Evolutionary conservation across 2,113 vertebrate genomes (phyloP).

Genomic region (Tenebrosternarchus preto): DNA sequence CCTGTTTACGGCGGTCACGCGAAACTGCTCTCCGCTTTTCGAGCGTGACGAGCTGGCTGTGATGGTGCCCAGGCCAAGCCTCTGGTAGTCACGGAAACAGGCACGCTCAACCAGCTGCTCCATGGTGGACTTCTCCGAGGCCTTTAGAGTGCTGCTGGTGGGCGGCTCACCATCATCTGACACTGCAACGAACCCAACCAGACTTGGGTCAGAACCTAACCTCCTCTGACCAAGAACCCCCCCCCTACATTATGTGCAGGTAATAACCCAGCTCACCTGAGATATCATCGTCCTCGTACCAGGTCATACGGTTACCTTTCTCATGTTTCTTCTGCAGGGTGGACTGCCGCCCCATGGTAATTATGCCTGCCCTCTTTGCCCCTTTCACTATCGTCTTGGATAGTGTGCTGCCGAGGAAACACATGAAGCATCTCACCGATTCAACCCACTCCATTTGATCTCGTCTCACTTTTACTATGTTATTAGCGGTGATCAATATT

Average conservation of each 20-base stretch:
- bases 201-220: background rate
- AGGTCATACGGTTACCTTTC: constrained; percentile 82
- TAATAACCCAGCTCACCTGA: constrained; percentile 79
- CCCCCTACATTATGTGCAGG: background rate
- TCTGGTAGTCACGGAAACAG: constrained; percentile 96
- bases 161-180: constrained; percentile 94
- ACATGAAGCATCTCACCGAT: background rate
- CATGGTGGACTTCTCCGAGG: constrained; percentile 96
- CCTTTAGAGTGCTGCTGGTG: constrained; percentile 84
- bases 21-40: constrained; percentile 88
- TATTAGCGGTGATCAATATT: too few species aligned
- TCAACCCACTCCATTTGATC: background rate
- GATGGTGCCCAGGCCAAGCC: constrained; percentile 93
- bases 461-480: background rate
- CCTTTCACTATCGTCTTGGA: constrained; percentile 97
- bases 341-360: constrained; percentile 94
- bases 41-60: constrained; percentile 84
- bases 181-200: constrained; percentile 72
- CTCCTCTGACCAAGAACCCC: background rate
- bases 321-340: constrained; percentile 87
- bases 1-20: constrained; percentile 91
- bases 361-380: constrained; percentile 95
- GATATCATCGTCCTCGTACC: constrained; percentile 92
- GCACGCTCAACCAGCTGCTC: constrained; percentile 95
- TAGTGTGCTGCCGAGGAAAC: constrained; percentile 77